These are phyloP conservation scores for Spilogale gracilis DNA, from an alignment of 2,113 vertebrate genomes.

Conservation along the genomic window DNA sequence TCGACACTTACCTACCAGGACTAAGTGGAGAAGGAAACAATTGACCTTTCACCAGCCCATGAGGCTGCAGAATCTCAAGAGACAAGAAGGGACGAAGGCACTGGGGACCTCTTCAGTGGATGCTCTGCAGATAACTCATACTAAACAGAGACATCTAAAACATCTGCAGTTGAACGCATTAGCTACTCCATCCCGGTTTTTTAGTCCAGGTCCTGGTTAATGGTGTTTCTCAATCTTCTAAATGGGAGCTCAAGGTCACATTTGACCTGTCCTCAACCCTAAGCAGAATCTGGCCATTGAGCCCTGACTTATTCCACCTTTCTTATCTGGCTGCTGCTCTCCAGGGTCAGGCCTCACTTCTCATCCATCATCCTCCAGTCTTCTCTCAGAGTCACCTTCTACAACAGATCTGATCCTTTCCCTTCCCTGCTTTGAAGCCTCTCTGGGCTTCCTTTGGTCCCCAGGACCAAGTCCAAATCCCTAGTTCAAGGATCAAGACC, in stretches of 20 bases:
- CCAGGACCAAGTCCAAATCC: neutral
- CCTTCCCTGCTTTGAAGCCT: neutral
- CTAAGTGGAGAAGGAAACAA: neutral
- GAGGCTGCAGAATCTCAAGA: neutral
- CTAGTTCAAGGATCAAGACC: neutral
- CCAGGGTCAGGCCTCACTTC: neutral
- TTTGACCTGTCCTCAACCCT: neutral
- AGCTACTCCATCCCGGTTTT: neutral
- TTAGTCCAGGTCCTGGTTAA: neutral
- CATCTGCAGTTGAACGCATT: neutral
- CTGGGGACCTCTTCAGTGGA: neutral
- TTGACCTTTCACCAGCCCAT: neutral
- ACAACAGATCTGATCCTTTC: neutral
- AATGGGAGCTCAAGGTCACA: neutral
- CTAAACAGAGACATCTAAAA: neutral
- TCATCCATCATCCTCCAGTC: fast-evolving
- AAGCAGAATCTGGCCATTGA: neutral
- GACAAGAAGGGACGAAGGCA: neutral
- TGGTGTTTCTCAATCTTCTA: neutral
- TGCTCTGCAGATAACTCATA: neutral
- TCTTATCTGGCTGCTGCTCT: neutral
- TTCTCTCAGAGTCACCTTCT: neutral
- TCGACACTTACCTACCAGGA: neutral
- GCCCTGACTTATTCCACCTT: neutral
- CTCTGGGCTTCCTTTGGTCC: neutral